Percentiles rank a stretch among this genome's conserved stretches.
Conservation (phyloP, 2,888 invertebrate species). For the Quadroppia sp. region DNA sequence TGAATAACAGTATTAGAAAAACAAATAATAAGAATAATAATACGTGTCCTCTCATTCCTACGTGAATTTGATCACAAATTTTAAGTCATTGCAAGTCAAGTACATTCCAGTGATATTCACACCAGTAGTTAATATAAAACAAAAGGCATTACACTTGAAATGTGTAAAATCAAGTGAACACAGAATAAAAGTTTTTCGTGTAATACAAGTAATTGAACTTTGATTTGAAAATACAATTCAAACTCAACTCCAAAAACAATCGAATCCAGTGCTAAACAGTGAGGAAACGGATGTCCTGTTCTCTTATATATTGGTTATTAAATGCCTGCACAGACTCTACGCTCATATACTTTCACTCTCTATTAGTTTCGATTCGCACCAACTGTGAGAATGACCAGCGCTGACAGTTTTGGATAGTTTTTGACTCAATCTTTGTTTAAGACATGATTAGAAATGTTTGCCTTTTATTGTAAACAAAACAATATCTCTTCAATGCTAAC, state of each 20-base stretch:
- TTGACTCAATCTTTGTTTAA: neutral
- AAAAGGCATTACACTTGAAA: neutral
- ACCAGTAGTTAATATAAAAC: neutral
- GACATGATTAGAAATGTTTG: neutral
- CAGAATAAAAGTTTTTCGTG: neutral
- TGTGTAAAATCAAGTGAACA: neutral
- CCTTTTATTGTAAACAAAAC: neutral
- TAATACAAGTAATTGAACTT: neutral
- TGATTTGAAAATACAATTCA: neutral
- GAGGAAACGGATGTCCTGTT: slow-evolving; percentile 31
- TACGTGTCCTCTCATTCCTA: slow-evolving; percentile 13
- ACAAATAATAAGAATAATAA: slow-evolving; percentile 16
- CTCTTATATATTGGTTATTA: slow-evolving; percentile 11
- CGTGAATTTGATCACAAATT: slow-evolving; percentile 10
- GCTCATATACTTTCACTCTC: neutral
- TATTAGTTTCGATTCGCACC: neutral
- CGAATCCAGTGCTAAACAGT: neutral
- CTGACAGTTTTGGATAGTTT: neutral
- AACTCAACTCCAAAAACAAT: neutral
- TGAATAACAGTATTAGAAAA: slow-evolving; percentile 11
- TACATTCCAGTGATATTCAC: neutral
- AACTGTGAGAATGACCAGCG: neutral
- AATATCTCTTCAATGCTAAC: neutral
- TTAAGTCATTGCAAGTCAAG: slow-evolving; percentile 11
- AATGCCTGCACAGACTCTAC: neutral